Conservation (phyloP, 1,140 invertebrate species). For the Drosophila albomicans region DNA sequence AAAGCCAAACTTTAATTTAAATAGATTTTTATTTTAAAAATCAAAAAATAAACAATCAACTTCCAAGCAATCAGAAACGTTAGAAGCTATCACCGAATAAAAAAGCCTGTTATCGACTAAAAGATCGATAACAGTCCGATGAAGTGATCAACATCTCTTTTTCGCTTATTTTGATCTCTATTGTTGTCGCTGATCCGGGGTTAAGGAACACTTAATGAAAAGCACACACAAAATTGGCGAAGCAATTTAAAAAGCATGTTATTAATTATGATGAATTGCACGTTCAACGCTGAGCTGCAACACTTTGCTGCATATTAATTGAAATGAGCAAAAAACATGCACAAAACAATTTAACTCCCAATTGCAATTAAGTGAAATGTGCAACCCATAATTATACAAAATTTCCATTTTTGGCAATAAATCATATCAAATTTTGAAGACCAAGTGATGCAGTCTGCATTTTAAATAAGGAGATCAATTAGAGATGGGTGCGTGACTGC, state of each 20-base stretch:
- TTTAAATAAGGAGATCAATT: too few species aligned
- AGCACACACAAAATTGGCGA: conserved; percentile 3
- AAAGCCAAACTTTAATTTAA: too few species aligned
- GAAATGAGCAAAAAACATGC: conserved; percentile 3
- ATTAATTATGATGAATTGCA: conserved; percentile 35
- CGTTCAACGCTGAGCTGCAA: conserved; percentile 7
- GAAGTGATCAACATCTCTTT: conserved; percentile 10
- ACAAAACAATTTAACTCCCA: conserved; percentile 11
- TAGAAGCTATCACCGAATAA: too few species aligned
- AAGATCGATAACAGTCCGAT: too few species aligned
- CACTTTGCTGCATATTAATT: conserved; percentile 4
- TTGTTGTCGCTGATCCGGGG: conserved; percentile 7
- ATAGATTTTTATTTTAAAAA: too few species aligned
- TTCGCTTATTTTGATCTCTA: conserved; percentile 6
- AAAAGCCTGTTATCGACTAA: too few species aligned
- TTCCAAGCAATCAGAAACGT: too few species aligned
- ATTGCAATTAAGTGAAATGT: conserved; percentile 27
- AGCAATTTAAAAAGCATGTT: conserved; percentile 6
- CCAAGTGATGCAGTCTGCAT: neutral
- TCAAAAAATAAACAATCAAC: too few species aligned
- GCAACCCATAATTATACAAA: conserved; percentile 16
- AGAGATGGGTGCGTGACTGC: too few species aligned
- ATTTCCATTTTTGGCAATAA: neutral
- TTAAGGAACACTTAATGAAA: conserved; percentile 35
- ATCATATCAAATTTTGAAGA: neutral